phyloP scores from a whole-genome alignment of 2,797 vertebrate species.

The Anas georgica region DNA sequence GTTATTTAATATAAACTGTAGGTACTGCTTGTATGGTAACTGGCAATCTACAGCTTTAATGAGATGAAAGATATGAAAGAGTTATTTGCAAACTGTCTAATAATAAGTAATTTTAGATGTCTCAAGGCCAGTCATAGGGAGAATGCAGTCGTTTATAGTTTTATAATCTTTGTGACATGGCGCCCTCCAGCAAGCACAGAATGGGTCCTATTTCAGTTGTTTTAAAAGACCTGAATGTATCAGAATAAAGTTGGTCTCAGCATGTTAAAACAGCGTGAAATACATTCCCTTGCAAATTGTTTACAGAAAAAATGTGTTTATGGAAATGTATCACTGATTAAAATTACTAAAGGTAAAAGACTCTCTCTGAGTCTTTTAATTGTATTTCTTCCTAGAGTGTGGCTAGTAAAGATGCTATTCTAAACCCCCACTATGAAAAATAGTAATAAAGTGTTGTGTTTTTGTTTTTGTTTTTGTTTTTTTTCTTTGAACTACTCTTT shows the following conservation, averaged over 20 bases:
- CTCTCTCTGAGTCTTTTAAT: constrained; percentile 71
- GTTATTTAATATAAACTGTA: constrained; percentile 15
- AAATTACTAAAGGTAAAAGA: constrained; percentile 76
- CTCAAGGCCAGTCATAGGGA: constrained; percentile 68
- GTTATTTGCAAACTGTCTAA: constrained; percentile 70
- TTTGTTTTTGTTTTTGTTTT: background rate
- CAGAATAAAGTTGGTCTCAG: constrained; percentile 69
- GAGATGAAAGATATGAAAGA: constrained; percentile 55
- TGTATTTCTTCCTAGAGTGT: constrained; percentile 73
- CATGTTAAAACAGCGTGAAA: constrained; percentile 75
- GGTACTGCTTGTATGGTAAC: background rate
- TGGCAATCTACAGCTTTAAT: background rate
- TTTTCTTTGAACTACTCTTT: constrained; percentile 10
- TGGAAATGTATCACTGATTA: constrained; percentile 74
- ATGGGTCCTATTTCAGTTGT: constrained; percentile 69
- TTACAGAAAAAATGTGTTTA: constrained; percentile 72
- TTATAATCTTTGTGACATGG: constrained; percentile 71
- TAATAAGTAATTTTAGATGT: constrained; percentile 70
- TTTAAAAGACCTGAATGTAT: constrained; percentile 74
- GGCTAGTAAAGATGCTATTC: constrained; percentile 42
- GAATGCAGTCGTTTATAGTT: constrained; percentile 65
- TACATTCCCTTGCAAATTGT: constrained; percentile 77
- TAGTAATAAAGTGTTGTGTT: constrained; percentile 1
- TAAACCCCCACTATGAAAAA: constrained; percentile 48
- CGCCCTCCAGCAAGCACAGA: constrained; percentile 68